Evolutionary conservation across 2,797 vertebrate species (phyloP), one percentile per base, ranked within the genome.

Genomic region (Enteromius trimaculatus): DNA sequence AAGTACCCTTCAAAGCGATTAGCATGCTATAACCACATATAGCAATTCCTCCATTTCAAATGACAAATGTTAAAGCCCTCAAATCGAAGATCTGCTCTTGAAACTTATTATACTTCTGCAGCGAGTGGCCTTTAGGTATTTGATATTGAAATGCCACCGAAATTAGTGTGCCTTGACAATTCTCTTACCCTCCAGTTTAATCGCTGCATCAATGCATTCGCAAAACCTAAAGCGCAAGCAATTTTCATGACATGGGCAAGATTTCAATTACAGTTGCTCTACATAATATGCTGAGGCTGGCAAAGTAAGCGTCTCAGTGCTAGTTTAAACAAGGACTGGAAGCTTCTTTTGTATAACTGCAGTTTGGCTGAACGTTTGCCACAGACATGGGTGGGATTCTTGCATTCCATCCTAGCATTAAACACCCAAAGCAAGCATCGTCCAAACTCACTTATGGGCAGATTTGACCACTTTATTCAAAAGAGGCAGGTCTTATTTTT

Each of bases 391-490:
- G 39, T 74, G 72, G 29, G 26, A 53, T 49, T 55, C 16, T 60
- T 14, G 51, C 31, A 83, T 77, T 86, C 78, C 39, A 85, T 64
- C 80, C 84, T 87, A 82, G 66, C 62, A 29, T 90, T 34, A 85
- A 53, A 71, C 44, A 72, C 81, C 79, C 82, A 75, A 82, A 75
- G 87, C 78, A 58, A 79, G 81, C 77, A 64, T 91, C 91, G 85
- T 88, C 84, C 89, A 86, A 39, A 76, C 86, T 91, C 88, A 88
- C 87, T 89, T 42, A 55, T 23, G 34, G 47, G n/a, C 49, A 58
- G 1, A 62, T 62, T 77, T 44, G 0, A 44, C 31, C 37, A 19
- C 29, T 77, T 62, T 62, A 62, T 77, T 62, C 16, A 62, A 62
- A 69, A 21, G 9, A 82, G 39, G 71, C n/a, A 69, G 77, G 65